Base-by-base conservation (phyloP, 2,113 vertebrate genomes). In the Chlamydotis undulata region DNA sequence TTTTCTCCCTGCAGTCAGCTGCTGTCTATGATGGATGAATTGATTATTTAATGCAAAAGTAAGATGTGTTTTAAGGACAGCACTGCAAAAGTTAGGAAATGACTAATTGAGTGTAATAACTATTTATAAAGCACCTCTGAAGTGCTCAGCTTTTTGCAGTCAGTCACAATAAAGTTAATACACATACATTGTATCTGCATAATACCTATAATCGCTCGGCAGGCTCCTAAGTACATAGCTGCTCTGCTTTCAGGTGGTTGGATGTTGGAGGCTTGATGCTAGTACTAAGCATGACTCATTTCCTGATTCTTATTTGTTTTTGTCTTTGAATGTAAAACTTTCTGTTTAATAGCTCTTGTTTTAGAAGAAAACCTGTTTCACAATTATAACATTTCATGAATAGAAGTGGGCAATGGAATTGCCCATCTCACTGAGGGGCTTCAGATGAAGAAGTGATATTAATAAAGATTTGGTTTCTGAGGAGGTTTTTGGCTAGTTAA, bases 201-300 rank as follows among this genome's bases (percentile, higher is more conserved):
- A 96, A 95, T 91, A 94, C 84, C 80, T 94, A 35, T 94, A 96
- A 95, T 95, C 45, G 76, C 65, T 91, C 10, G 9, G 10, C 71
- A 83, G 73, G 57, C 37, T 94, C 61, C 57, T 87, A 61, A 93
- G 47, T 90, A 74, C 67, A 39, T 50, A 73, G 78, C 50, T 93
- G 56, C 55, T 94, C 50, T 91, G 45, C 43, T 96, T 67, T 56
- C 70, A 93, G 79, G 71, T 94, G 70, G 14, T 43, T 93, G 85
- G 37, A 77, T 88, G 37, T 60, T 88, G 79, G 33, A 93, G 53
- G 37, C 18, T 85, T 93, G 31, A 59, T 88, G 88, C 35, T 78
- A 64, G 52, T 84, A 45, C 47, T 68, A 68, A 88, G 55, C 49
- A n/a, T 96, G 90, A 94, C 56, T 96, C 86, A 84, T 81, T 94